Conservation (phyloP, 2,888 invertebrate species). For the Didymodactylos carnosus region DNA sequence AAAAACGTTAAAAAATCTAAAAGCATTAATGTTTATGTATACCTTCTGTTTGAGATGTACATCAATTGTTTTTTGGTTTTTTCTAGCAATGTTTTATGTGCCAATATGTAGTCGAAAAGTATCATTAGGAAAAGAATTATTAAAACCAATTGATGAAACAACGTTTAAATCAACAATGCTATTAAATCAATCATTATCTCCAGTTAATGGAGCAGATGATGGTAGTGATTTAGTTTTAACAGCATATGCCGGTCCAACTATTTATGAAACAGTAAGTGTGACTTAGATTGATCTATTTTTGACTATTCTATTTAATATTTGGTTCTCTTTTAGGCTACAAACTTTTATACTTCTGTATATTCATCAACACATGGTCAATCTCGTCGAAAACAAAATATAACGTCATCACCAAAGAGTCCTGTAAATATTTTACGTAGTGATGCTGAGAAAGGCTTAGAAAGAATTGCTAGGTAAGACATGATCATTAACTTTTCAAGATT, state of each 20-base stretch:
- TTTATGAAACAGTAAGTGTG: conserved; percentile 35
- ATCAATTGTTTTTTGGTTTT: conserved; percentile 1
- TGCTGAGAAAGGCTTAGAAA: conserved; percentile 66
- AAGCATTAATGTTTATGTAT: too few relatives aligned
- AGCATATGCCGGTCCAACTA: conserved; percentile 80
- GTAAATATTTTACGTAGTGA: conserved; percentile 43
- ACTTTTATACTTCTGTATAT: conserved; percentile 45
- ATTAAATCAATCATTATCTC: neutral
- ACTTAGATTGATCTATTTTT: conserved; percentile 20
- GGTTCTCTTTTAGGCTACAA: conserved; percentile 20
- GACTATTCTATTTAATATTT: neutral
- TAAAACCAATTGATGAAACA: neutral
- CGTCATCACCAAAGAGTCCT: neutral
- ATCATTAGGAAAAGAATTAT: neutral
- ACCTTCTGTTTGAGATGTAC: neutral
- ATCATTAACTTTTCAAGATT: too few relatives aligned
- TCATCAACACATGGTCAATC: conserved; percentile 37
- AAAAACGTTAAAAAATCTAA: neutral
- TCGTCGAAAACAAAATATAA: conserved; percentile 12
- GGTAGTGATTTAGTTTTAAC: conserved; percentile 23
- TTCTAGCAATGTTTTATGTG: conserved; percentile 57
- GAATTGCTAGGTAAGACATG: conserved; percentile 60
- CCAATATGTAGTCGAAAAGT: conserved; percentile 38
- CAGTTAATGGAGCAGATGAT: conserved; percentile 18
- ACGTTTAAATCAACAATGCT: neutral